Base-by-base conservation (phyloP, 2,888 invertebrate genomes). In the Gryllus longicercus region DNA sequence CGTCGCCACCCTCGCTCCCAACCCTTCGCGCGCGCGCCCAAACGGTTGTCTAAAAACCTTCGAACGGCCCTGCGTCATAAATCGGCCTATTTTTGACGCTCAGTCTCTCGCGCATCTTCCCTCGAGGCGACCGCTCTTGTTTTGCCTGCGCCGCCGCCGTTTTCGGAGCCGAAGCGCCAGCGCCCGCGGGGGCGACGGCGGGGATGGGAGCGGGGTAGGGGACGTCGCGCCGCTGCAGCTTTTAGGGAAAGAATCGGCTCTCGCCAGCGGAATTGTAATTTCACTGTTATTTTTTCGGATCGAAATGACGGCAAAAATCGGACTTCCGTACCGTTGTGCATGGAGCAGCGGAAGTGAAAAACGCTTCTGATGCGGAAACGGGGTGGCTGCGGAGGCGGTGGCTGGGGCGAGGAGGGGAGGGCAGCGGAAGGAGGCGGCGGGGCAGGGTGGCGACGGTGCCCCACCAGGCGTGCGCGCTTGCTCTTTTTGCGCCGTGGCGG, bases 11-110 rank as follows among this genome's bases (percentile, higher is more conserved):
- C 51, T 4, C 63, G 14, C 5, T 5, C n/a, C 63, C 16, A n/a
- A n/a, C 63, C 63, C n/a, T n/a, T n/a, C n/a, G 16, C 63, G 14
- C 16, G 16, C 63, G 63, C 16, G 63, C 16, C 63, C 63, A 18
- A 63, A 63, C 63, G 16, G 63, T 63, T 63, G 63, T 63, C 63
- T 63, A 63, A 63, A 63, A 63, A 63, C 63, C 63, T 63, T 63
- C 63, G 63, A 63, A 63, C 63, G 63, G 16, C 16, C n/a, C 63
- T 63, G 63, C 63, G n/a, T 63, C 63, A 63, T 63, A 63, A 63
- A 63, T 63, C 63, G 63, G 63, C 63, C n/a, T 63, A 63, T 63
- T 63, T 63, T 63, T 63, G 63, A 63, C 63, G 63, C 63, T 63
- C 63, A 63, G 63, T 63, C 63, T 63, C 63, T 63, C 63, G 63